Base-by-base conservation (phyloP, 2,888 invertebrate genomes). In the Lithophane leautieri region DNA sequence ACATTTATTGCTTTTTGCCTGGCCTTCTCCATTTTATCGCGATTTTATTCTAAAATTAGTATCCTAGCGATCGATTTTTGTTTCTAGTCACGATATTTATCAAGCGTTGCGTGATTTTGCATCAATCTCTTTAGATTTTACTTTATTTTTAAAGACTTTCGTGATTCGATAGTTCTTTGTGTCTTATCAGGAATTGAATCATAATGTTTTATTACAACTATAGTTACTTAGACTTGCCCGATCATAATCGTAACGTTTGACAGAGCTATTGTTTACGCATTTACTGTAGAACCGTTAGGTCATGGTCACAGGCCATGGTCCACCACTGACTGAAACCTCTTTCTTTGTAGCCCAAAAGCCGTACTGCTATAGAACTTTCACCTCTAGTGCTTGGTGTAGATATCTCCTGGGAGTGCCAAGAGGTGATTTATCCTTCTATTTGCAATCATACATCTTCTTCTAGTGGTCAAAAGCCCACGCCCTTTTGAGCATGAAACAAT, bases 51-150 rank as follows among this genome's bases (percentile, higher is more conserved):
- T n/a, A 58, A 73, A 68, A 66, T 69, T 56, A 66, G 65, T 80
- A 72, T 25, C 34, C 12, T 54, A 28, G 40, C 76, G 40, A 76
- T 70, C 22, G 54, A 79, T 70, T 52, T 52, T 40, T 73, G n/a
- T 44, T 67, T 44, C 28, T 52, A 67, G 84, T 70, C 76, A 80
- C 84, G 76, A 71, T 44, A 74, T 28, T 28, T 83, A 61, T 69
- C 42, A 61, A 76, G 22, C 52, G 16, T 76, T 70, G 76, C 84
- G 81, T 76, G 84, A 72, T 70, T 54, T 80, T n/a, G 42, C 58
- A 67, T 81, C 61, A 61, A 78, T 67, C 25, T 67, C 25, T 50
- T 60, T 73, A 40, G 3, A 70, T 75, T 76, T 44, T 25, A 67
- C 84, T 81, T 81, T 84, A 66, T 44, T 63, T 73, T 76, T 63